Evolutionary conservation across 2,888 invertebrate genomes (phyloP), one percentile per base, ranked within the genome.

Genomic region (Cremastinae sp.): DNA sequence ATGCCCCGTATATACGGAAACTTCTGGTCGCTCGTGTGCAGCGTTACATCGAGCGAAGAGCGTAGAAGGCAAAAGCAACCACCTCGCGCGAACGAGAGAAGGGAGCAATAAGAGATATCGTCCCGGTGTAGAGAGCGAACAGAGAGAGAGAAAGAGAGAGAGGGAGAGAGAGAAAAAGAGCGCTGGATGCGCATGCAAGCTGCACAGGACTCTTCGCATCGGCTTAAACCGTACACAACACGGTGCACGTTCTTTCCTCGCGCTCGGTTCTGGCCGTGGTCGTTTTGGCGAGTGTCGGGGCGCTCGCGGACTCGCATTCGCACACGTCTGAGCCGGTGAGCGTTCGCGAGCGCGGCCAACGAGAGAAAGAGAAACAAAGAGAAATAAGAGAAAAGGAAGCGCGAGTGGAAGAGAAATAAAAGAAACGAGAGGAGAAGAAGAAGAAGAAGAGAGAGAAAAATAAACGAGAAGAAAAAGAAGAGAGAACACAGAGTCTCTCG

Each of bases 321-420:
- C 71, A 71, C 75, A 75, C 75, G 75, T 75, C 66, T 75, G 61
- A 22, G 41, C 47, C 59, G 22, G 28, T 28, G 41, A 53, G 41
- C 69, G 62, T 36, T 41, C 65, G 64, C 49, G 64, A 43, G 58
- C 18, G 18, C 69, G 45, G 14, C 20, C n/a, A 51, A 43, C 38
- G n/a, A 43, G 45, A 66, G 54, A 53, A 12, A 36, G 18, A 49
- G n/a, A n/a, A 14, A 20, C n/a, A 36, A 12, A 12, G 1, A 12
- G 20, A 20, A 16, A 20, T n/a, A n/a, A 28, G 8, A 4, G 41
- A 12, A 41, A 41, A 12, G 8, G 2, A 18, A 14, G 0, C n/a
- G 22, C 22, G 12, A 14, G 8, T n/a, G 53, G 10, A 43, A 28
- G 22, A 14, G 16, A 9, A 54, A n/a, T n/a, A n/a, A 28, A 5